Evolutionary conservation across 1,140 invertebrate genomes (phyloP).

Genomic region (Brachystomella parvula): DNA sequence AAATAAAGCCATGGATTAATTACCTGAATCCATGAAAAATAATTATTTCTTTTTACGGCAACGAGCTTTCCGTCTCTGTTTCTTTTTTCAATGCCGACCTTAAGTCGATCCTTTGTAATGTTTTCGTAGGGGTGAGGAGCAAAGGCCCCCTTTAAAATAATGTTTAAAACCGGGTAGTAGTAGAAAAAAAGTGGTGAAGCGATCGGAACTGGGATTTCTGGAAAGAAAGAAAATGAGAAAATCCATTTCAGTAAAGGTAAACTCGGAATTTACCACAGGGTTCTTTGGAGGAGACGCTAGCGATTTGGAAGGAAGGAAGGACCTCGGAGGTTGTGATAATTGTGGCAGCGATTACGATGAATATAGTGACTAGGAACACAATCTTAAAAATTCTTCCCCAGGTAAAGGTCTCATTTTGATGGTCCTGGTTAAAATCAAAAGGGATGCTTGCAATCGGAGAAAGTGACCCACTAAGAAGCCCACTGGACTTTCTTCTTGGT

Average conservation of each 20-base stretch:
- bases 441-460: constrained; percentile 16
- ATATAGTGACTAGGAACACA: constrained; percentile 18
- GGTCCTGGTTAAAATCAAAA: constrained; percentile 24
- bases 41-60: constrained; percentile 9
- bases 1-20: not conserved
- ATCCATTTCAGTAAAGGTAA: not conserved
- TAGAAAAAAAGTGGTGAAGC: not conserved
- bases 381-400: constrained; percentile 29
- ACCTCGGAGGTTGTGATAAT: constrained; percentile 17
- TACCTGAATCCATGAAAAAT: not conserved
- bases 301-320: constrained; percentile 11
- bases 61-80: constrained; percentile 13
- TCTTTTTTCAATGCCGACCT: constrained; percentile 18
- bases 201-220: not conserved
- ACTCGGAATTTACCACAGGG: constrained; percentile 21
- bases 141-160: constrained; percentile 30
- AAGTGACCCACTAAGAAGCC: constrained; percentile 20
- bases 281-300: constrained; percentile 7
- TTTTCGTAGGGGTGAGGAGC: constrained; percentile 23
- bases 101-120: constrained; percentile 16
- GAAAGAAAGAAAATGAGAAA: not conserved
- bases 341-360: constrained; percentile 17
- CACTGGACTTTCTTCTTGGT: constrained; percentile 13
- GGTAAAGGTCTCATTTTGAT: constrained; percentile 16
- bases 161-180: constrained; percentile 26